Evolutionary conservation across 2,888 invertebrate species (phyloP), one percentile per base, ranked within the genome.

Genomic region (Myathropa florea): DNA sequence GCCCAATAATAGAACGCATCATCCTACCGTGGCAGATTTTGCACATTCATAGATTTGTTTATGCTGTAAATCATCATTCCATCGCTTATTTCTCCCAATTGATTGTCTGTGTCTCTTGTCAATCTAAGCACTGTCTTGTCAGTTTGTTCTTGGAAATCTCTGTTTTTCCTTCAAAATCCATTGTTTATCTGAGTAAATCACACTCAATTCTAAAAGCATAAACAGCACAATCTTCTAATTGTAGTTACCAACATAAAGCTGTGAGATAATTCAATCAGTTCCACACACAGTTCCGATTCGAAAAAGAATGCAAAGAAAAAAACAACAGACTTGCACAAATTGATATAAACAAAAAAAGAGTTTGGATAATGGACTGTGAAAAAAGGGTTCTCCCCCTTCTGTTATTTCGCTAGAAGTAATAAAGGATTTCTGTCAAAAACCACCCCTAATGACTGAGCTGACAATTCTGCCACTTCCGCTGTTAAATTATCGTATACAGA

Each of bases 221-320:
- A 67, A 55, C 18, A 46, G 6, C 33, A 67, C 18, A 21, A 30
- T 30, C 55, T 33, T 23, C 53, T 55, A 30, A 67, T 67, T 30
- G 30, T 12, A 21, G 30, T 21, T 28, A 14, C 18, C 18, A n/a
- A 7, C 46, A 46, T 4, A 18, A 46, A 46, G 12, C 55, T 23
- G 55, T 21, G 30, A 21, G 30, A 33, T 68, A 55, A 68, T 30
- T 57, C 67, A 55, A 68, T 55, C 55, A 57, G 23, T 68, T 68
- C 55, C 55, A 33, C 67, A 46, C 55, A 46, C 18, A 46, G 2
- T 46, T 46, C 46, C 46, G 46, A n/a, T 46, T 21, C 10, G 12
- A 26, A 10, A 65, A 59, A 39, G 10, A 71, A 30, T n/a, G 4
- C 7, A 18, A 18, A n/a, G 18, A n/a, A 14, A 39, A 0, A 1